Evolutionary conservation across 53 echinoderm and acorn worm species (phyloP).

Genomic region (Stichopus horrens): DNA sequence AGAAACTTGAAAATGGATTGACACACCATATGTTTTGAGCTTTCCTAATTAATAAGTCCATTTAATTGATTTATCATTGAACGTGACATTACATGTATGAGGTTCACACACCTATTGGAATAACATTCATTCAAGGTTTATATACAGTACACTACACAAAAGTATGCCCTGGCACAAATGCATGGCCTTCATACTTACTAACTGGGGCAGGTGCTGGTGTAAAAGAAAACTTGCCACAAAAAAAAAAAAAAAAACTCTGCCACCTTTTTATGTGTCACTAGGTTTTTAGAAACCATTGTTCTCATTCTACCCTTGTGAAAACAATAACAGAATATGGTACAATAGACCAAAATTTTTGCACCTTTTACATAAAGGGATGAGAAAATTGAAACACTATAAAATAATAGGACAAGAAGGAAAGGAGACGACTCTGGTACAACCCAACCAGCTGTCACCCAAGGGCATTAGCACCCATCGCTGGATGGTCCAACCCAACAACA

Average conservation of each 20-base stretch:
- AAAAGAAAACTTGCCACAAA: not conserved
- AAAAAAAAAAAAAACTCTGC: not conserved
- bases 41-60: too few species aligned
- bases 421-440: not conserved
- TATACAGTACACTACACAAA: too few species aligned
- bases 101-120: too few species aligned
- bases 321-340: conserved; percentile 19
- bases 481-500: too few species aligned
- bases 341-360: conserved; percentile 31
- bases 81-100: too few species aligned
- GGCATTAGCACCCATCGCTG: not conserved
- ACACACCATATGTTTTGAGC: too few species aligned
- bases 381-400: conserved; percentile 11
- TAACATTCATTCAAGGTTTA: too few species aligned
- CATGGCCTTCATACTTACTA: conserved; percentile 7
- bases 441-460: conserved; percentile 26
- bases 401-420: not conserved
- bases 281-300: conserved; percentile 19
- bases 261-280: conserved; percentile 32
- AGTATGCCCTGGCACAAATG: not conserved
- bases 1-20: too few species aligned
- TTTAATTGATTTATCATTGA: not conserved
- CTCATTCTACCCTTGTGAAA: conserved; percentile 19
- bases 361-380: conserved; percentile 31
- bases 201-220: conserved; percentile 23